Conservation (phyloP, 92 coral and sea anemone species). For the Parazoanthus atlanticus region DNA sequence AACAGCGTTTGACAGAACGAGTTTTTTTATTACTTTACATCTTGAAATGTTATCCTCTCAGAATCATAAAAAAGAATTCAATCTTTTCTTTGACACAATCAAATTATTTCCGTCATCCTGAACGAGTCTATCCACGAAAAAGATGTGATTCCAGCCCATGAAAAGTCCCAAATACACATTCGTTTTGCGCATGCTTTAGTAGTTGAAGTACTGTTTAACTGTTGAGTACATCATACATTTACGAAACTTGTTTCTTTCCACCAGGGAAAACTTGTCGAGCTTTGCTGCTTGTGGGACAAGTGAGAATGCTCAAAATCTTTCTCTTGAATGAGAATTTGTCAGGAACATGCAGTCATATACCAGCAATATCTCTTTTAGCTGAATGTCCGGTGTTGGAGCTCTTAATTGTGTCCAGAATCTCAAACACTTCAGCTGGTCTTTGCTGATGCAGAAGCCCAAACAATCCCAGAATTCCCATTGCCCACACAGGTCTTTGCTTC, state of each 20-base stretch:
- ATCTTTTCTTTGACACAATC: too few relatives aligned
- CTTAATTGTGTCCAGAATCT: constrained; percentile 25
- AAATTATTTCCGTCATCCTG: too few relatives aligned
- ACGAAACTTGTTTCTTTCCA: background rate
- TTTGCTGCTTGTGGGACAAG: background rate
- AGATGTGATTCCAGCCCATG: too few relatives aligned
- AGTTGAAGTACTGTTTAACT: background rate
- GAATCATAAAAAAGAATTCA: too few relatives aligned
- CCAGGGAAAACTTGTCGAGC: background rate
- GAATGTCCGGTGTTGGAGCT: background rate
- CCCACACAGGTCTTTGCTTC: constrained; percentile 74
- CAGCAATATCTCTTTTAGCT: background rate
- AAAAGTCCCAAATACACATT: background rate
- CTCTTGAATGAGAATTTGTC: background rate
- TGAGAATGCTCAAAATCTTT: background rate
- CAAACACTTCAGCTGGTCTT: constrained; percentile 30
- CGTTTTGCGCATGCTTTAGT: background rate
- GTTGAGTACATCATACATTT: background rate
- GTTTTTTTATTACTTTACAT: too few relatives aligned
- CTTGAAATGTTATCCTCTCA: too few relatives aligned
- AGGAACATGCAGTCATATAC: background rate
- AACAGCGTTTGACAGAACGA: too few relatives aligned
- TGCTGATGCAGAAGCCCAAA: constrained; percentile 57
- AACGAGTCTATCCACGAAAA: too few relatives aligned
- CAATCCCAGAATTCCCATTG: constrained; percentile 60